A percentile compares a stretch with the other conserved stretches of the same genome.
Evolutionary conservation across 2,888 invertebrate genomes (phyloP).

Genomic region (Eristalinus sepulchralis): DNA sequence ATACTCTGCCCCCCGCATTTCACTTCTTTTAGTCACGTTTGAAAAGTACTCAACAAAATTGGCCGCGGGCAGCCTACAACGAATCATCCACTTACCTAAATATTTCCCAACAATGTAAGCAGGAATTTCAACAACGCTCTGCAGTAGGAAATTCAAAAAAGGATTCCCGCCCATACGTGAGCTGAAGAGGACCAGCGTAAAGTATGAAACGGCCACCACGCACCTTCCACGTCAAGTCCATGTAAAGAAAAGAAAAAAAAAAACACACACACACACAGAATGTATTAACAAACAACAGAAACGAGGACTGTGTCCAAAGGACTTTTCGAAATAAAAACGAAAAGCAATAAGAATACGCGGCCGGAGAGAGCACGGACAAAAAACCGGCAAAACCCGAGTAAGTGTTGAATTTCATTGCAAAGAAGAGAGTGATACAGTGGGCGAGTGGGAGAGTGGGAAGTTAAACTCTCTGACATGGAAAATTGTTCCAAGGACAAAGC

Average conservation of each 20-base stretch:
- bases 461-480: conserved; percentile 68
- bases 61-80: background rate
- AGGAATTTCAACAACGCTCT: conserved; percentile 85
- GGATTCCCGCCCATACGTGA: conserved; percentile 84
- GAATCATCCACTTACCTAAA: conserved; percentile 76
- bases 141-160: conserved; percentile 85
- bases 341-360: conserved; percentile 17
- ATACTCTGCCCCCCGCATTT: background rate
- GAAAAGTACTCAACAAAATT: conserved; percentile 30
- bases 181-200: conserved; percentile 82
- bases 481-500: conserved; percentile 71
- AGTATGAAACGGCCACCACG: conserved; percentile 82
- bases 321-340: conserved; percentile 28
- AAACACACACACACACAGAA: conserved; percentile 6
- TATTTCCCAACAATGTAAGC: conserved; percentile 84
- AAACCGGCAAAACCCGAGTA: conserved; percentile 30
- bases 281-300: conserved; percentile 30
- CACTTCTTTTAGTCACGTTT: conserved; percentile 1
- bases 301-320: conserved; percentile 18
- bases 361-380: background rate
- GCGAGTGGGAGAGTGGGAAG: conserved; percentile 23
- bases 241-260: conserved; percentile 66
- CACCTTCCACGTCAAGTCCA: conserved; percentile 79
- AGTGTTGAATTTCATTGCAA: conserved; percentile 68
- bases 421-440: too few species aligned